A percentile compares a stretch with the other conserved stretches of the same genome.
Conservation (phyloP, 1,140 invertebrate species). For the Cydia amplana region DNA sequence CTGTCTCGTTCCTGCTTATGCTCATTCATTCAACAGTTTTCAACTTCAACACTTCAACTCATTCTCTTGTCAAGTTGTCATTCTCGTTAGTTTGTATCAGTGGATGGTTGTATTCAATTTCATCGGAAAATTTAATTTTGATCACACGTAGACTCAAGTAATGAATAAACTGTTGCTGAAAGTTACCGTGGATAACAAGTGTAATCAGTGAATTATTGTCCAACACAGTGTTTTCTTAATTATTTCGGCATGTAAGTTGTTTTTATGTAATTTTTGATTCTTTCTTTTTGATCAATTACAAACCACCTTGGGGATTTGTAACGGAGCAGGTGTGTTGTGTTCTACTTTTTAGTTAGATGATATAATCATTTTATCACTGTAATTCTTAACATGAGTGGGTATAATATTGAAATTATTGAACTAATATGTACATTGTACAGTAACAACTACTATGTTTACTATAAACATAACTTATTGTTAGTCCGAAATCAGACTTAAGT, state of each 20-base stretch:
- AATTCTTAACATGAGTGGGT: not conserved
- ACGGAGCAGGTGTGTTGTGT: slow-evolving; percentile 6
- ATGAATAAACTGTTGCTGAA: not conserved
- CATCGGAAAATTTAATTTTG: not conserved
- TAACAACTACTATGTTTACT: too few species aligned
- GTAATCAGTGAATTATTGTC: slow-evolving; percentile 16
- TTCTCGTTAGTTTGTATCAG: slow-evolving; percentile 7
- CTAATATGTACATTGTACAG: too few species aligned
- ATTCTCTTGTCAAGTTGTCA: too few species aligned
- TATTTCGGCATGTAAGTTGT: slow-evolving; percentile 16
- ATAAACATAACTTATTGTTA: too few species aligned
- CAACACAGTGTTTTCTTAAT: not conserved
- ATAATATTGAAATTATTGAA: not conserved
- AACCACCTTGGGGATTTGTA: slow-evolving; percentile 21
- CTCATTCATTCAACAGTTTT: not conserved
- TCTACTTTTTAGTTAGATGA: not conserved
- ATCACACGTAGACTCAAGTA: not conserved
- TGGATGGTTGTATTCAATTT: slow-evolving; percentile 21
- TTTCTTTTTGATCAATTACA: slow-evolving; percentile 26
- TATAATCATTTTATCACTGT: not conserved
- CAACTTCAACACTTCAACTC: too few species aligned
- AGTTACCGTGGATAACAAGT: not conserved
- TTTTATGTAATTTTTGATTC: slow-evolving; percentile 7
- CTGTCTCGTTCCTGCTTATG: not conserved
- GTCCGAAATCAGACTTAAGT: too few species aligned